Evolutionary conservation across 2,113 vertebrate genomes (phyloP).

Genomic region (Heliornis fulica): DNA sequence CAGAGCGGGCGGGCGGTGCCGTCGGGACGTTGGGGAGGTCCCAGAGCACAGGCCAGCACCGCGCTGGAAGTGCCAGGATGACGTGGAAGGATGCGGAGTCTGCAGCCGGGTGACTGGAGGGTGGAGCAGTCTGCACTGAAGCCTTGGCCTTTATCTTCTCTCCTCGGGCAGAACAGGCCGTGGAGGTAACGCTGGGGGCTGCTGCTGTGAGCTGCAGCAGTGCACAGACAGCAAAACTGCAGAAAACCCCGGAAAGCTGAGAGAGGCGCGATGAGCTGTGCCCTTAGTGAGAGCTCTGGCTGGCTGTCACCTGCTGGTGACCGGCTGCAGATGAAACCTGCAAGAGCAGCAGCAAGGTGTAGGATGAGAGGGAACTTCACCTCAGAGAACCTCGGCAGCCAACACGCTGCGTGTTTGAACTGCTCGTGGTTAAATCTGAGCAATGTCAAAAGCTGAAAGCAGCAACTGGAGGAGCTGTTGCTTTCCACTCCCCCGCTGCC

Average conservation of each 20-base stretch:
- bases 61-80: background rate
- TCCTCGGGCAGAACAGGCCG: background rate
- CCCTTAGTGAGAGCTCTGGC: background rate
- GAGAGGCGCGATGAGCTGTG: background rate
- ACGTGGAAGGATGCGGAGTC: background rate
- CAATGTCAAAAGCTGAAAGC: conserved; percentile 24
- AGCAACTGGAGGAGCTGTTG: conserved; percentile 22
- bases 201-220: background rate
- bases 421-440: conserved; percentile 40
- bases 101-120: background rate
- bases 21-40: fast-evolving
- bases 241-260: background rate
- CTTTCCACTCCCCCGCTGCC: background rate
- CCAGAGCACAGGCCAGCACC: background rate
- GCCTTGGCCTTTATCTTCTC: background rate
- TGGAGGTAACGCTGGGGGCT: background rate
- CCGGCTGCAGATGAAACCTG: conserved; percentile 21
- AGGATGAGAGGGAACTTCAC: background rate
- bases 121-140: background rate
- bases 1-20: background rate
- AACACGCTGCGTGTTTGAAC: background rate
- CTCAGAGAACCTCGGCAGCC: conserved; percentile 10
- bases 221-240: background rate
- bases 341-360: conserved; percentile 23
- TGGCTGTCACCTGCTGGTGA: background rate